phyloP scores from a whole-genome alignment of 2,797 vertebrate genomes.

The Mormyrops boulengeri region DNA sequence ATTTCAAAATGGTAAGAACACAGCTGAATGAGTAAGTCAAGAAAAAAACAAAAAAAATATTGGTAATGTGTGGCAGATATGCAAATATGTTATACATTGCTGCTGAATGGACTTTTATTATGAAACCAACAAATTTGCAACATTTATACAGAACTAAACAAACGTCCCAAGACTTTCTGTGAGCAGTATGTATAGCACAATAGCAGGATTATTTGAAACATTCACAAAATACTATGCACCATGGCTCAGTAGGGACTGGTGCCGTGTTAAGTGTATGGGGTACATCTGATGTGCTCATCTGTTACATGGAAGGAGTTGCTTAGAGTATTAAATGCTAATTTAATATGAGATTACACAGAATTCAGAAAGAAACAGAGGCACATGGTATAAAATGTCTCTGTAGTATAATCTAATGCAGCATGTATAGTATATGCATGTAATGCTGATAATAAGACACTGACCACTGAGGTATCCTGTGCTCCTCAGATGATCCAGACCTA shows the following conservation, averaged over 20 bases:
- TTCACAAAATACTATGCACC: not conserved
- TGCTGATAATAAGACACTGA: not conserved
- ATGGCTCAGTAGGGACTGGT: not conserved
- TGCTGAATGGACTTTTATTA: not conserved
- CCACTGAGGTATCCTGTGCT: not conserved
- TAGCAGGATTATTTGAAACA: not conserved
- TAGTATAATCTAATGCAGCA: not conserved
- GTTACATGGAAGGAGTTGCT: not conserved
- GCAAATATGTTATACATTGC: not conserved
- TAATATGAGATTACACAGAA: not conserved
- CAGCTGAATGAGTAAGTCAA: not conserved
- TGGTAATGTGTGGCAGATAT: not conserved
- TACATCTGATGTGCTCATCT: not conserved
- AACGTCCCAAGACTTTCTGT: not conserved
- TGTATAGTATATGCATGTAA: not conserved
- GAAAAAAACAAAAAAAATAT: not conserved
- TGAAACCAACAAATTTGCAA: not conserved
- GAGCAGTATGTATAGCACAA: not conserved
- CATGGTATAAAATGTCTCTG: not conserved
- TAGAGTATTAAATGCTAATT: not conserved
- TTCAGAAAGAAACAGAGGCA: not conserved
- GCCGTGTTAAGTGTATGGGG: not conserved
- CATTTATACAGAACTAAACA: not conserved
- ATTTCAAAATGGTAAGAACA: not conserved
- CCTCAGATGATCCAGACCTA: slow-evolving; percentile 97